These are phyloP conservation scores for Polyommatus iphigenia DNA, from an alignment of 2,888 invertebrate species.

Conservation along the genomic window DNA sequence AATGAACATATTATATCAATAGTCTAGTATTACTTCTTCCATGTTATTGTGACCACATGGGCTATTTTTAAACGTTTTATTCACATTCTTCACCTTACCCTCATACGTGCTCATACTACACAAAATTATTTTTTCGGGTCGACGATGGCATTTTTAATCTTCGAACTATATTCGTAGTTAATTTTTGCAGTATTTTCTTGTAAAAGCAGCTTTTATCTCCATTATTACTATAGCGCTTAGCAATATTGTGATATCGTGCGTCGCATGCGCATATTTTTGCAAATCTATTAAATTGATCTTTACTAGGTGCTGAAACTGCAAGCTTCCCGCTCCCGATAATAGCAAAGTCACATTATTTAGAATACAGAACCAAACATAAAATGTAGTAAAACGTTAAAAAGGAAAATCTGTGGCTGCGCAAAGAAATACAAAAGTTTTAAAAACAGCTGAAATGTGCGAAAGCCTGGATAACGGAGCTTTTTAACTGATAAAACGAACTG, in stretches of 20 bases:
- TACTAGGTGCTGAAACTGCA: not conserved
- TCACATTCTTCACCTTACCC: conserved; percentile 1
- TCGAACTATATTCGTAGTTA: not conserved
- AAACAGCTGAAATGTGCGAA: conserved; percentile 7
- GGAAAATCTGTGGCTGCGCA: not conserved
- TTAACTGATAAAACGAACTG: conserved; percentile 40
- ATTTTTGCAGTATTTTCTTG: not conserved
- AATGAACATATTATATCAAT: too few relatives aligned
- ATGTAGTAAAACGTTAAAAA: not conserved
- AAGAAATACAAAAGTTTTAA: conserved; percentile 19
- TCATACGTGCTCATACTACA: too few relatives aligned
- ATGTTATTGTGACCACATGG: not conserved
- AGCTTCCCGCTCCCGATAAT: not conserved
- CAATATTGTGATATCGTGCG: too few relatives aligned
- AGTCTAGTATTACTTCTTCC: not conserved
- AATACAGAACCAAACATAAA: not conserved
- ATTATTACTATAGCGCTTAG: too few relatives aligned
- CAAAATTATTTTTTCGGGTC: not conserved
- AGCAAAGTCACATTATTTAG: conserved; percentile 5
- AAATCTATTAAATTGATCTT: not conserved
- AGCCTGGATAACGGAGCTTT: conserved; percentile 39
- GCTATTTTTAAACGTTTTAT: not conserved
- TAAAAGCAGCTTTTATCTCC: too few relatives aligned
- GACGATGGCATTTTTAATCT: conserved; percentile 10
- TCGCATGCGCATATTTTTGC: not conserved